Evolutionary conservation across 2,888 invertebrate genomes (phyloP).

Genomic region (Clitarchus hookeri): DNA sequence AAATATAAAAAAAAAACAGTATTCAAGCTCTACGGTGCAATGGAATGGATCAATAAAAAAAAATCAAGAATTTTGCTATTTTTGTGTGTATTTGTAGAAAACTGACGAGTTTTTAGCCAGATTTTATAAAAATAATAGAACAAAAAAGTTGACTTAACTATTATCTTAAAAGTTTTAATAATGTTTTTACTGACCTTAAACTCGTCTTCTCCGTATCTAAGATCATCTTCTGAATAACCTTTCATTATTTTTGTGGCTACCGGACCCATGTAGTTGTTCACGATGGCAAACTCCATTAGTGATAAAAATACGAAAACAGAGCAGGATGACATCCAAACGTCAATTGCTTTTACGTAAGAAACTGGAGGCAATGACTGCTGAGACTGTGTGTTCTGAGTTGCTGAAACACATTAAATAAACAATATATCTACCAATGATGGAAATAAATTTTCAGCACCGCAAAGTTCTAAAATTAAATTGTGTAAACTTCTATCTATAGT

Average conservation of each 20-base stretch:
- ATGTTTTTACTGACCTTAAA: conserved; percentile 64
- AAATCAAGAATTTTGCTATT: too few species aligned
- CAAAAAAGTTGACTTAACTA: too few species aligned
- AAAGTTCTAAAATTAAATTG: too few species aligned
- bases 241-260: conserved; percentile 89
- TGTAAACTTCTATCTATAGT: too few species aligned
- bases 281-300: conserved; percentile 87
- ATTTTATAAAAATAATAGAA: too few species aligned
- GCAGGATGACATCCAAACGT: conserved; percentile 92
- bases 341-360: conserved; percentile 90
- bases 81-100: too few species aligned
- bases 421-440: too few species aligned
- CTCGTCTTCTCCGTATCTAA: conserved; percentile 72
- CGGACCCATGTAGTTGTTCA: conserved; percentile 87
- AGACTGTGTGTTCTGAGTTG: conserved; percentile 91
- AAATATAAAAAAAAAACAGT: too few species aligned
- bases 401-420: conserved; percentile 54
- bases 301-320: conserved; percentile 91
- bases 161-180: not conserved
- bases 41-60: too few species aligned
- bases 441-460: too few species aligned
- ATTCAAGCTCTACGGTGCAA: too few species aligned
- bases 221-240: conserved; percentile 84
- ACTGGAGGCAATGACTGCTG: conserved; percentile 88
- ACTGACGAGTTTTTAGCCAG: too few species aligned